These are phyloP conservation scores for Rhinolophus sinicus DNA, from an alignment of 2,113 vertebrate species.

Conservation along the genomic window DNA sequence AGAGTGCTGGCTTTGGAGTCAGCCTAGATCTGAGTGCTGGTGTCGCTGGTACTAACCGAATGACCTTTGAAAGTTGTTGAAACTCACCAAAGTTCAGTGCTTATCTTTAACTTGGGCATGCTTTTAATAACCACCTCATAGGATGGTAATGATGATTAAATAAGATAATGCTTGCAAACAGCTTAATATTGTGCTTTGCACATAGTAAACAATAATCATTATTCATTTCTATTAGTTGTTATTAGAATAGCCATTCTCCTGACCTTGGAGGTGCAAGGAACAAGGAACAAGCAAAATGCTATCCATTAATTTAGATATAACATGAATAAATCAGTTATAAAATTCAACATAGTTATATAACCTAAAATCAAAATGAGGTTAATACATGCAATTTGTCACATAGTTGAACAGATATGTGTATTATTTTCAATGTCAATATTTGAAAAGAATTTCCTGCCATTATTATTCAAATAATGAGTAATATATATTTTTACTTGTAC, in stretches of 20 bases:
- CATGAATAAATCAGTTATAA: background rate
- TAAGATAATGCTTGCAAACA: background rate
- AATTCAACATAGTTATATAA: background rate
- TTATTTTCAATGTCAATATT: slow-evolving; percentile 28
- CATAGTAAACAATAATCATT: background rate
- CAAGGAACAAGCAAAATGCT: background rate
- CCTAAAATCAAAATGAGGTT: background rate
- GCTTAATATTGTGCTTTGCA: background rate
- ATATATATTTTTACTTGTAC: background rate
- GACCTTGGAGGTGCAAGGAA: background rate
- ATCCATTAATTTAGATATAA: background rate
- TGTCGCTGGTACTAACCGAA: background rate
- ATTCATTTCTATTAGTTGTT: background rate
- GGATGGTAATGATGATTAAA: background rate
- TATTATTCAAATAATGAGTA: background rate
- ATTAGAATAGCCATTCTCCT: background rate
- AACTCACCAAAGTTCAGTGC: background rate
- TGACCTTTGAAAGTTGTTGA: background rate
- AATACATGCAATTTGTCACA: background rate
- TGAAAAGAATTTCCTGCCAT: slow-evolving; percentile 28
- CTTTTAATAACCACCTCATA: background rate
- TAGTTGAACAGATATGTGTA: background rate
- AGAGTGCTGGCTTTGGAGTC: background rate
- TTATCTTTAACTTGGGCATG: background rate
- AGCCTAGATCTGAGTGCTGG: background rate